Conservation (phyloP, 2,888 invertebrate genomes). For the Caenorhabditis uteleia region DNA sequence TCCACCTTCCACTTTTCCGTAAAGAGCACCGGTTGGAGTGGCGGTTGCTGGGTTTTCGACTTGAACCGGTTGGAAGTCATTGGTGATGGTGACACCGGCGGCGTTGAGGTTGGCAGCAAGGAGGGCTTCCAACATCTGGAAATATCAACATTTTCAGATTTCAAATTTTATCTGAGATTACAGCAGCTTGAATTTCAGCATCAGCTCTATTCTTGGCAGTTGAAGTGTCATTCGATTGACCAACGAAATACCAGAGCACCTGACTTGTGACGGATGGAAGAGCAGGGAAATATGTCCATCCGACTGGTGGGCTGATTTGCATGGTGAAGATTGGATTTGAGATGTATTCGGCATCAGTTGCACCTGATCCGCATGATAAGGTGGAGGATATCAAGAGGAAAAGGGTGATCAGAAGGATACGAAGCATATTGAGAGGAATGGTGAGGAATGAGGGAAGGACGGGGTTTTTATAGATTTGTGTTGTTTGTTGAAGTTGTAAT, state of each 20-base stretch:
- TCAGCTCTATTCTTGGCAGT: constrained; percentile 45
- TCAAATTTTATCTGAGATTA: constrained; percentile 5
- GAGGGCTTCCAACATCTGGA: constrained; percentile 53
- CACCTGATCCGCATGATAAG: constrained; percentile 22
- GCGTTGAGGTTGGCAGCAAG: constrained; percentile 42
- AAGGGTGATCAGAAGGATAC: background rate
- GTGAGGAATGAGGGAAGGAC: no score
- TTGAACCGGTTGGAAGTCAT: constrained; percentile 48
- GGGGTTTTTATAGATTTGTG: no score
- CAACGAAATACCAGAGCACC: constrained; percentile 50
- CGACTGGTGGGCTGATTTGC: constrained; percentile 54
- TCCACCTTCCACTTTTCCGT: constrained; percentile 55
- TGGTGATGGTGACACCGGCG: constrained; percentile 36
- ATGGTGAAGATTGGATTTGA: constrained; percentile 53
- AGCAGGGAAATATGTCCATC: constrained; percentile 56
- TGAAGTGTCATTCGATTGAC: constrained; percentile 50
- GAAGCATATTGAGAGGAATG: background rate
- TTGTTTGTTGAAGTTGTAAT: constrained; percentile 36
- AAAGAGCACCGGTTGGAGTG: constrained; percentile 39
- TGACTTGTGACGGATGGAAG: constrained; percentile 36
- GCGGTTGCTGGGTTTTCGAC: constrained; percentile 44
- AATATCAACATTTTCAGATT: background rate
- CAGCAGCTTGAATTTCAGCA: constrained; percentile 49
- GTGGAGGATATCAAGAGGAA: constrained; percentile 6
- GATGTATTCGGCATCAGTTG: constrained; percentile 44